Percentiles rank a stretch among this genome's conserved stretches.
Conservation (phyloP, 2,888 invertebrate genomes). For the Scaptomyza tumidula region DNA sequence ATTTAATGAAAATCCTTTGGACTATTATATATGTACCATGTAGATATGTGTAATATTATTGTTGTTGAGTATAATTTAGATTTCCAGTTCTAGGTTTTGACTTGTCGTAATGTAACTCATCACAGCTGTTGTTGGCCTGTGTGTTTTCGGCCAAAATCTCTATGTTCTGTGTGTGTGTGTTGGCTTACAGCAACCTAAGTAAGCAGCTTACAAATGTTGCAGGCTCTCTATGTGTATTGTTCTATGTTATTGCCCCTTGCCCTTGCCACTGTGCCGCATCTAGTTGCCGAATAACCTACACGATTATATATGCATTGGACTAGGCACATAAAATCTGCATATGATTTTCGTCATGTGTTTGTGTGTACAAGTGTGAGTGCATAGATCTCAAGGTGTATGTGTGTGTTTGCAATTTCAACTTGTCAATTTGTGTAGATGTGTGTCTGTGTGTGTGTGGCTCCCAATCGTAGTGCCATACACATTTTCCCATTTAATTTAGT, state of each 20-base stretch:
- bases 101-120: conserved; percentile 19
- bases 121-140: conserved; percentile 15
- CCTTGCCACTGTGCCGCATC: conserved; percentile 6
- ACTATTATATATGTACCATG: background rate
- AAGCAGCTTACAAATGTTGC: conserved; percentile 56
- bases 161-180: conserved; percentile 17
- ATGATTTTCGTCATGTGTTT: conserved; percentile 15
- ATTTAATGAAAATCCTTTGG: conserved; percentile 38
- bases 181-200: conserved; percentile 31
- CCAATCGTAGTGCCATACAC: conserved; percentile 7
- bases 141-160: conserved; percentile 9
- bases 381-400: background rate
- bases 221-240: conserved; percentile 4
- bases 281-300: conserved; percentile 23
- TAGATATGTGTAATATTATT: conserved; percentile 15
- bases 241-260: conserved; percentile 5
- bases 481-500: conserved; percentile 39
- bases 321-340: conserved; percentile 51
- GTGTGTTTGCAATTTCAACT: conserved; percentile 34
- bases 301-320: conserved; percentile 72
- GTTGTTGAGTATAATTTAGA: conserved; percentile 36
- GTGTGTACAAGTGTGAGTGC: background rate
- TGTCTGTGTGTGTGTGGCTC: background rate
- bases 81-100: conserved; percentile 13
- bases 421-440: conserved; percentile 25